Conservation (phyloP, 1,140 invertebrate species). For the Penaeus japonicus region DNA sequence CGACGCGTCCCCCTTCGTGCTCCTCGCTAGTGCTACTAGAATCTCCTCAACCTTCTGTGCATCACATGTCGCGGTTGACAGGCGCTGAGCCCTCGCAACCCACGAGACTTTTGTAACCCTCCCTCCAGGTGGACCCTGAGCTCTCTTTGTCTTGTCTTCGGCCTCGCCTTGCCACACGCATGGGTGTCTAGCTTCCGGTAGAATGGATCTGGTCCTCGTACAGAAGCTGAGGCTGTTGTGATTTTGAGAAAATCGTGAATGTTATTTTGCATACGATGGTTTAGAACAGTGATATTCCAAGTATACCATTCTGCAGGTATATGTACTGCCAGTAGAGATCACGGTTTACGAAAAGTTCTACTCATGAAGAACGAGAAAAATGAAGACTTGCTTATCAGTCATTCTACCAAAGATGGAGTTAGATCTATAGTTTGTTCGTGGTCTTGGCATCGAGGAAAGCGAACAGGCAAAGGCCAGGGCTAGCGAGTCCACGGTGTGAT, state of each 20-base stretch:
- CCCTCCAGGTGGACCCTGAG: constrained; percentile 56
- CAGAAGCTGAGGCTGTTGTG: neutral
- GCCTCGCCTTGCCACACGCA: constrained; percentile 17
- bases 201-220: neutral
- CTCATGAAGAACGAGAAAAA: neutral
- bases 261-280: no score
- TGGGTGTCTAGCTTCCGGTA: neutral
- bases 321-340: neutral
- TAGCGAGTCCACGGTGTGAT: constrained; percentile 49
- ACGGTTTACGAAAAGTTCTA: neutral
- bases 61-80: neutral
- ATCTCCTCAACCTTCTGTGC: constrained; percentile 13
- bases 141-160: constrained; percentile 38
- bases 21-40: constrained; percentile 8
- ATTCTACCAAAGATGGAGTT: constrained; percentile 2
- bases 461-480: neutral
- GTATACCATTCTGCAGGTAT: no score
- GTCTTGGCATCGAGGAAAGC: neutral
- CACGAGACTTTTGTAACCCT: neutral
- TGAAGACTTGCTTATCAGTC: neutral
- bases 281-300: no score
- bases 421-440: neutral
- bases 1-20: neutral
- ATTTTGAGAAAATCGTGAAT: neutral
- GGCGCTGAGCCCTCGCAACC: neutral